Base-by-base conservation (phyloP, 1,140 invertebrate species). In the Scaptodrosophila lebanonensis region DNA sequence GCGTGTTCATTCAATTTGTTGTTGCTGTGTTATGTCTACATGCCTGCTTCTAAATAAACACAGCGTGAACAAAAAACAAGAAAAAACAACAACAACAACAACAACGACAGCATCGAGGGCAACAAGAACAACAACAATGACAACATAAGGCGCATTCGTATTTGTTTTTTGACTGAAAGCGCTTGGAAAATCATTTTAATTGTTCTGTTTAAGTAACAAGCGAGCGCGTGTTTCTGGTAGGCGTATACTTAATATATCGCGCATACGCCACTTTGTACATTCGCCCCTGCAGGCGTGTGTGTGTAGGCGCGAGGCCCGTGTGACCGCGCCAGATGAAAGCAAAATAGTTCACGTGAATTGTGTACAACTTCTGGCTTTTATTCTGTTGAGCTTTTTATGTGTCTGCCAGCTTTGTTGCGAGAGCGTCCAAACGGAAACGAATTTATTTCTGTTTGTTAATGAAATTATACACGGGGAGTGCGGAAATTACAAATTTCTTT, bases 1-100 rank as follows among this genome's bases (percentile, higher is more conserved):
- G 73, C 68, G 73, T 73, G 68, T 77, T 77, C 68, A 73, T 79
- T 77, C 73, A 77, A 77, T 77, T 77, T 77, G 73, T 61, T 67
- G 60, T 52, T 65, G 47, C 32, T 60, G 29, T 73, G 73, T 79
- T 77, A 73, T 77, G 73, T 73, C 62, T 79, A 77, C 68, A 77
- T 68, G 75, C 73, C 62, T 64, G 62, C 63, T 40, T 77, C 72
- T 77, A 77, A 76, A 71, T 60, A 63, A 76, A 76, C 53, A 25
- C 3, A 25, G 22, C 22, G 3, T 4, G 22, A 77, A 61, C 54
- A 54, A 47, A 43, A 57, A 44, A 40, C 22, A 47, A 12, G 17
- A 20, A 59, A 44, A 38, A 59, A 43, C 40, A 57, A 25, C 13
- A 51, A 51, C n/a, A n/a, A n/a, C n/a, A n/a, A n/a, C n/a, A n/a